Conservation (phyloP, 2,888 invertebrate genomes). For the Meiosimyza platycephala region DNA sequence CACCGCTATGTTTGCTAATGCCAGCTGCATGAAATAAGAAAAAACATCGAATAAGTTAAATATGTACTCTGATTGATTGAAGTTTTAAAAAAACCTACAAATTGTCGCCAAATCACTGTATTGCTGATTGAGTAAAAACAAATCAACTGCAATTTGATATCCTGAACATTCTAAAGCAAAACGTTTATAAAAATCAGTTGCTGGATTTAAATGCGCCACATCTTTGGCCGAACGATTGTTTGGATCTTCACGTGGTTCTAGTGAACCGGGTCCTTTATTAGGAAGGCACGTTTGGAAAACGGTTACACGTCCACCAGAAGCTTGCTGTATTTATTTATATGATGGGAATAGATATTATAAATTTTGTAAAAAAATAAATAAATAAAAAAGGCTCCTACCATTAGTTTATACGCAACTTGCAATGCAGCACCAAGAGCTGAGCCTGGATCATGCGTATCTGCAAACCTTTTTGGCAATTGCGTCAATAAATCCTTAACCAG, state of each 20-base stretch:
- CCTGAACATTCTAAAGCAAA: slow-evolving; percentile 96
- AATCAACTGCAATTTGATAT: slow-evolving; percentile 94
- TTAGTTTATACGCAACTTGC: slow-evolving; percentile 90
- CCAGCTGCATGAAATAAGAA: slow-evolving; percentile 73
- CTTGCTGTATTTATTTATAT: slow-evolving; percentile 69
- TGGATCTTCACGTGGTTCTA: slow-evolving; percentile 88
- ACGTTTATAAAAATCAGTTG: slow-evolving; percentile 97
- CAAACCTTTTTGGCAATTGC: slow-evolving; percentile 83
- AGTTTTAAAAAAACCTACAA: slow-evolving; percentile 71
- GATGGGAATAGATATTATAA: background rate
- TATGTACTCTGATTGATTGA: background rate
- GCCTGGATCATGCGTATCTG: slow-evolving; percentile 76
- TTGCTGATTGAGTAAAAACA: slow-evolving; percentile 93
- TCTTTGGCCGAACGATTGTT: slow-evolving; percentile 85
- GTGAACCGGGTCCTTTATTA: slow-evolving; percentile 87
- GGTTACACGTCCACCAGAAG: slow-evolving; percentile 94
- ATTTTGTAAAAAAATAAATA: background rate
- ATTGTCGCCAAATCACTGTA: slow-evolving; percentile 95
- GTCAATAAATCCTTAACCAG: slow-evolving; percentile 79
- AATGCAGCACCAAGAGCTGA: slow-evolving; percentile 93
- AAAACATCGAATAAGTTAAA: background rate
- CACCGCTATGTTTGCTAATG: slow-evolving; percentile 94
- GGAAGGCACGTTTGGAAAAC: slow-evolving; percentile 93
- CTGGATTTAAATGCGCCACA: slow-evolving; percentile 89
- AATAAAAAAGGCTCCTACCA: slow-evolving; percentile 70